Evolutionary conservation across 1,140 invertebrate genomes (phyloP).

Genomic region (Melipona quadrifasciata): DNA sequence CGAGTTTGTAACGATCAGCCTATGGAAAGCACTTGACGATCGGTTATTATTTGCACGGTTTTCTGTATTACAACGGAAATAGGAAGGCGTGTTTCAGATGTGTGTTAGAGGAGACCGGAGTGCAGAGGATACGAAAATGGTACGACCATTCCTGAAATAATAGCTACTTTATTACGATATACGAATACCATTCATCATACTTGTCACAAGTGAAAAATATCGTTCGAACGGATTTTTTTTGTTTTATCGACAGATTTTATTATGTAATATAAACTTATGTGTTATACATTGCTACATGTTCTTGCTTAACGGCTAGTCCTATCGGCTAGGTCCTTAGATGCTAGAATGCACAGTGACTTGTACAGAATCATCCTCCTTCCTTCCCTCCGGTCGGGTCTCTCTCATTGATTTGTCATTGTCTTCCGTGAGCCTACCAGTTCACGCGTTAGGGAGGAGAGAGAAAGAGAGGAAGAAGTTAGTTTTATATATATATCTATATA

Average conservation of each 20-base stretch:
- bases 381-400: slow-evolving; percentile 40
- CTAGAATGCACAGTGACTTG: slow-evolving; percentile 79
- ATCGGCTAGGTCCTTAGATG: slow-evolving; percentile 74
- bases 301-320: slow-evolving; percentile 75
- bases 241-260: slow-evolving; percentile 78
- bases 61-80: too few relatives aligned
- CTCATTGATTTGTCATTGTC: slow-evolving; percentile 67
- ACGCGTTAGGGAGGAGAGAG: slow-evolving; percentile 38
- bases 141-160: slow-evolving; percentile 59
- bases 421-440: slow-evolving; percentile 7
- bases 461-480: slow-evolving; percentile 22
- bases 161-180: slow-evolving; percentile 61
- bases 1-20: too few relatives aligned
- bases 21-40: too few relatives aligned
- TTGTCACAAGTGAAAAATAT: slow-evolving; percentile 66
- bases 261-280: slow-evolving; percentile 81
- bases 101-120: neutral
- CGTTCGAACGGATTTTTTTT: slow-evolving; percentile 59
- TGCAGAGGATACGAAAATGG: slow-evolving; percentile 22
- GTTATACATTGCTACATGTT: slow-evolving; percentile 79
- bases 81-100: too few relatives aligned
- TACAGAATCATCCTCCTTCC: slow-evolving; percentile 73
- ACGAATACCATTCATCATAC: slow-evolving; percentile 63
- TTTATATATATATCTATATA: too few relatives aligned
- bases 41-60: too few relatives aligned